Evolutionary conservation across 2,797 vertebrate species (phyloP).

Genomic region (Cephalopachus bancanus): DNA sequence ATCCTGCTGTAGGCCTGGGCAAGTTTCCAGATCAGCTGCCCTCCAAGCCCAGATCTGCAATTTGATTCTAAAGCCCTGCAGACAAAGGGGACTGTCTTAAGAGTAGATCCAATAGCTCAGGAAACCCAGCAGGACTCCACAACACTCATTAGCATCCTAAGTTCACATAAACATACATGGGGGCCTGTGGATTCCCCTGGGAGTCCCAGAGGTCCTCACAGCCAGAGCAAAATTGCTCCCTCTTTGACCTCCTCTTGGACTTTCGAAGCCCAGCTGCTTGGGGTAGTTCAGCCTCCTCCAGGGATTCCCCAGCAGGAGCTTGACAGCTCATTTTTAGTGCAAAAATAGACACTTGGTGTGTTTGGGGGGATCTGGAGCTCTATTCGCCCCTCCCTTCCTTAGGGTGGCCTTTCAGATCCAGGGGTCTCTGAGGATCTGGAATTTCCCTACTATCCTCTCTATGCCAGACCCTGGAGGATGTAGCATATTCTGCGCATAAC

Average conservation of each 20-base stretch:
- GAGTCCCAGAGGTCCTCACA: neutral
- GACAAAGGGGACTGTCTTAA: slow-evolving; percentile 57
- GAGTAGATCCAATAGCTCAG: neutral
- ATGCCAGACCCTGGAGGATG: neutral
- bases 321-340: neutral
- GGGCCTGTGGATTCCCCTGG: slow-evolving; percentile 22
- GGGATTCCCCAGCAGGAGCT: neutral
- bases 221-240: slow-evolving; percentile 23
- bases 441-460: neutral
- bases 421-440: neutral
- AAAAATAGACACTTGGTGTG: neutral
- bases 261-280: neutral
- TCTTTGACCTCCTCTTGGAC: slow-evolving; percentile 4
- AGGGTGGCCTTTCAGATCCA: neutral
- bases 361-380: neutral
- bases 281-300: accelerated
- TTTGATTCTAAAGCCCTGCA: slow-evolving; percentile 34
- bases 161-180: slow-evolving; percentile 71
- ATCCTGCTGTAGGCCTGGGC: neutral
- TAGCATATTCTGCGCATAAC: neutral
- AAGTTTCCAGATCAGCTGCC: slow-evolving; percentile 62
- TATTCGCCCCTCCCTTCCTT: neutral
- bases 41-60: slow-evolving; percentile 45
- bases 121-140: slow-evolving; percentile 39
- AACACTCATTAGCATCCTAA: slow-evolving; percentile 60